Evolutionary conservation across 1,140 invertebrate genomes (phyloP).

Genomic region (Papilio dardanus): DNA sequence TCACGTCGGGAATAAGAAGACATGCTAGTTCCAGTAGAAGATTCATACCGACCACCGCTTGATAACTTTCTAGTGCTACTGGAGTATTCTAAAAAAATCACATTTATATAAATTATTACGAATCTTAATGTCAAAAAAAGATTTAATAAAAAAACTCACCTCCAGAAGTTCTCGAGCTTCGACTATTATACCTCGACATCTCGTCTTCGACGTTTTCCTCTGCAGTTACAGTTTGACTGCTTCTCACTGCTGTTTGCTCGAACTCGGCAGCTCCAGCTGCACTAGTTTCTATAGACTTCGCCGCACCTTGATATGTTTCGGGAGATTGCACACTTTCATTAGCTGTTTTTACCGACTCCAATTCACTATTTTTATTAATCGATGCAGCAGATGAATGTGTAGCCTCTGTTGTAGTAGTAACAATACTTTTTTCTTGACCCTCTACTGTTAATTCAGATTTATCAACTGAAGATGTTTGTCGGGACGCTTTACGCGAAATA

Average conservation of each 20-base stretch:
- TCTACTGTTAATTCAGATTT: conserved; percentile 16
- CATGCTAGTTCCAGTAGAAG: conserved; percentile 67
- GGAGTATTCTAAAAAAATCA: conserved; percentile 81
- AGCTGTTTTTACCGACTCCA: background rate
- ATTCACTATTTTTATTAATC: background rate
- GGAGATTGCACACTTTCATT: conserved; percentile 4
- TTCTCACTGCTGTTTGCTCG: conserved; percentile 37
- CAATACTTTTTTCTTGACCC: background rate
- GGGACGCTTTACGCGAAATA: conserved; percentile 9
- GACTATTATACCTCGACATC: conserved; percentile 83
- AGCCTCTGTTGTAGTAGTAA: background rate
- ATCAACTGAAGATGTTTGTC: conserved; percentile 42
- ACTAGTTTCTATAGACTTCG: conserved; percentile 21
- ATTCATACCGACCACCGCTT: conserved; percentile 79
- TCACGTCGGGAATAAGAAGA: conserved; percentile 69
- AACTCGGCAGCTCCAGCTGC: conserved; percentile 8
- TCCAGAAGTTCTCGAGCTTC: conserved; percentile 84
- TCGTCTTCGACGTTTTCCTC: conserved; percentile 80
- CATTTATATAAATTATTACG: background rate
- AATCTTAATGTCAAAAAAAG: conserved; percentile 32
- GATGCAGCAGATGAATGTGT: background rate
- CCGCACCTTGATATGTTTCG: background rate
- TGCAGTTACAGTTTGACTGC: conserved; percentile 68
- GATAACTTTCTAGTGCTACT: conserved; percentile 81
- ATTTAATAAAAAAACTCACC: conserved; percentile 67